Evolutionary conservation across 2,797 vertebrate species (phyloP).

Genomic region (Sardinella longiceps): DNA sequence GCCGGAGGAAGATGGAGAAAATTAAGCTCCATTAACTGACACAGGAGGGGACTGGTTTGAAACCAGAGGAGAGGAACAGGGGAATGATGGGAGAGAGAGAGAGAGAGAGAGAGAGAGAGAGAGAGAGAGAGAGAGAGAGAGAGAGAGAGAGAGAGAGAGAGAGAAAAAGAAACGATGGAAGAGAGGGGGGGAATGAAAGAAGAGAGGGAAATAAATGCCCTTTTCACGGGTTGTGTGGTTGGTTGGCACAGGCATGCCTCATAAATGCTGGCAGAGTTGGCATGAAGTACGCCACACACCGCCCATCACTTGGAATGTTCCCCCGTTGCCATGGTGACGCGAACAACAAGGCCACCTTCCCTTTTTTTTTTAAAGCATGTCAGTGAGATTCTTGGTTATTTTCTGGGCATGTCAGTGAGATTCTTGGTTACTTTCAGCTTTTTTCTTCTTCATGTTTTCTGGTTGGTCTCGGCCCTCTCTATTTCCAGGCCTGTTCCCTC

Average conservation of each 20-base stretch:
- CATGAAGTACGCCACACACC: neutral
- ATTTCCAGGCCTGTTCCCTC: neutral
- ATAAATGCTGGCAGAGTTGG: neutral
- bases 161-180: neutral
- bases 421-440: too few species aligned
- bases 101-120: too few species aligned
- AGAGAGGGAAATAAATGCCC: neutral
- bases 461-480: neutral
- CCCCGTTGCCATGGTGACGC: neutral
- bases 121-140: too few species aligned
- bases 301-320: neutral
- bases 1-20: conserved; percentile 43
- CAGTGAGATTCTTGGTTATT: too few species aligned
- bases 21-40: conserved; percentile 60
- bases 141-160: neutral
- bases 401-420: neutral
- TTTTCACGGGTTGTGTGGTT: neutral
- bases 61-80: neutral
- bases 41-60: conserved; percentile 31
- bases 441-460: neutral
- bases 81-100: too few species aligned
- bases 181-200: neutral
- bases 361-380: too few species aligned
- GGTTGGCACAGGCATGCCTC: neutral
- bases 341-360: neutral